A percentile compares a stretch with the other conserved stretches of the same genome.
Evolutionary conservation across 1,140 invertebrate genomes (phyloP).

Genomic region (Teleopsis dalmanni): DNA sequence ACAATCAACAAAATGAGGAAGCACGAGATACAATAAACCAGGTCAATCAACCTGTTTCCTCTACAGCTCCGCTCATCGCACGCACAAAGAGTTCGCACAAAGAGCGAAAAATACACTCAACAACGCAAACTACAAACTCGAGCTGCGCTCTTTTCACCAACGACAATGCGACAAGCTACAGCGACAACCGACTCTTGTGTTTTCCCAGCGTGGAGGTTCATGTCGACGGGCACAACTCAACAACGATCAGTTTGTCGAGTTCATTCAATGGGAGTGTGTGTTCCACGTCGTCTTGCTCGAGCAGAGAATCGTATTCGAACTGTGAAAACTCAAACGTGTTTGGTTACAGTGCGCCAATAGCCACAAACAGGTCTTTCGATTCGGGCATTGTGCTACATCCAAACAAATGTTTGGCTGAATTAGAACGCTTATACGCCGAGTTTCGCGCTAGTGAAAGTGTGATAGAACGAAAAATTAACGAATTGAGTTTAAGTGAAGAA

Average conservation of each 20-base stretch:
- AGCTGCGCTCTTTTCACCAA: not conserved
- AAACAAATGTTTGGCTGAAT: constrained; percentile 42
- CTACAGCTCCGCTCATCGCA: constrained; percentile 9
- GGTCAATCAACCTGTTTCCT: constrained; percentile 43
- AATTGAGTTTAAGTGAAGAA: not conserved
- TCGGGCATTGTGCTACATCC: too few species aligned
- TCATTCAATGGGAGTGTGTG: constrained; percentile 7
- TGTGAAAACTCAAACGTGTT: too few species aligned
- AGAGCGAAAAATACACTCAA: too few species aligned
- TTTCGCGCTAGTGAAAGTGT: constrained; percentile 43
- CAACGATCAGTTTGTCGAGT: constrained; percentile 36
- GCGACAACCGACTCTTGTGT: not conserved
- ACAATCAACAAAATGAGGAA: not conserved
- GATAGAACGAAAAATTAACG: not conserved
- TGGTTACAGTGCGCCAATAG: too few species aligned
- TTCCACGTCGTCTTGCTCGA: too few species aligned
- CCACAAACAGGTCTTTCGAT: too few species aligned
- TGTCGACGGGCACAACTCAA: too few species aligned
- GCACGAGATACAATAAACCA: constrained; percentile 16
- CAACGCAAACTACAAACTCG: too few species aligned
- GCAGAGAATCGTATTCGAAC: too few species aligned
- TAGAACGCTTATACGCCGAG: constrained; percentile 41
- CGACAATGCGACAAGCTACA: not conserved
- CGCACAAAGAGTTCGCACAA: too few species aligned
- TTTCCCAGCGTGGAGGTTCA: too few species aligned